Evolutionary conservation across 2,888 invertebrate species (phyloP), one percentile per base, ranked within the genome.

Genomic region (Sinopyrophorus schimmeli): DNA sequence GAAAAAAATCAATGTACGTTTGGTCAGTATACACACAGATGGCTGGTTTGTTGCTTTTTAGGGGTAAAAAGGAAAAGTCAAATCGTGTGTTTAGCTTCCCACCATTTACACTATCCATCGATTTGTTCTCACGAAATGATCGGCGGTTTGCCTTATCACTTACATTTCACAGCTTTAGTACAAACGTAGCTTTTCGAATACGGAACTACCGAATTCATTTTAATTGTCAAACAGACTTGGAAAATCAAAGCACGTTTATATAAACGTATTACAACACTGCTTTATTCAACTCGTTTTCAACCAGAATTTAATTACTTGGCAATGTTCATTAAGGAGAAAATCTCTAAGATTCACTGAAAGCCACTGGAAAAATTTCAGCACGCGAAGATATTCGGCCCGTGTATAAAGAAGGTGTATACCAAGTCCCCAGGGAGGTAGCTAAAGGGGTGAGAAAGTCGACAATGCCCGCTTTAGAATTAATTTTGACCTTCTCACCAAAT

Each of bases 261-360:
- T 62, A 63, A 65, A 62, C 61, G 62, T 55, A 63, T 63, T 64
- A 63, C 64, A 52, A 57, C 59, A 57, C 57, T 57, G 60, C 60
- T 61, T 62, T 69, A 72, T 73, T 73, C 73, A 72, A 73, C 72
- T 73, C 72, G 72, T 72, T 74, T 68, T 69, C 67, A 63, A 71
- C 71, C 70, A 71, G 70, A 71, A 74, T 73, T 73, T 72, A 72
- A 73, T 74, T 73, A 74, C 68, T 67, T 66, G 64, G 65, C 72
- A 74, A 73, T 74, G 73, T 74, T 70, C 68, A 58, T 62, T 31
- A 44, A 30, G 38, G 38, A 37, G 37, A 42, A 31, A 38, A 44
- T 21, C 34, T 41, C 32, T 30, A 38, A 30, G 31, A n/a, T n/a
- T n/a, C n/a, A n/a, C n/a, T n/a, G n/a, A n/a, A n/a, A n/a, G n/a